These are phyloP conservation scores for Poeciliopsis turneri DNA, from an alignment of 2,797 vertebrate genomes.

Conservation along the genomic window DNA sequence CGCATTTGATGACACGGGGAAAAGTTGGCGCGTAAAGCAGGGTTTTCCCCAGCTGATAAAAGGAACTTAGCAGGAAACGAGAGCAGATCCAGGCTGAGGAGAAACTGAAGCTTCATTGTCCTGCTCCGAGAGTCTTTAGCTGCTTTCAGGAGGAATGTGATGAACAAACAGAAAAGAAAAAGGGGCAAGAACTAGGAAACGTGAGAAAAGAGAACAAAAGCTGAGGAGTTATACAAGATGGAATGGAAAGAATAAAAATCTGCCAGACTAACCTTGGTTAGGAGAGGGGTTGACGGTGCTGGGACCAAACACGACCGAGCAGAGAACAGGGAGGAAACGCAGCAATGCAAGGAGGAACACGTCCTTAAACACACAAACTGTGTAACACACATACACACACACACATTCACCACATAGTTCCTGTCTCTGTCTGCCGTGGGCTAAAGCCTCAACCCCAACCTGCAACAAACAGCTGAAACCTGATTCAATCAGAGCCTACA, in stretches of 20 bases:
- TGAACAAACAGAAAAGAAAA: slow-evolving; percentile 17
- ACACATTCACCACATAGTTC: slow-evolving; percentile 53
- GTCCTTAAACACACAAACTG: slow-evolving; percentile 25
- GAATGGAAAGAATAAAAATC: neutral
- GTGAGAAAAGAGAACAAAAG: neutral
- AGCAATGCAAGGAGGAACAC: slow-evolving; percentile 26
- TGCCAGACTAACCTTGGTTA: slow-evolving; percentile 59
- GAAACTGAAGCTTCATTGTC: slow-evolving; percentile 27
- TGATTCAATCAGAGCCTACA: slow-evolving; percentile 21
- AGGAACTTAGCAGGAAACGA: neutral
- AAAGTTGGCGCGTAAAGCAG: neutral
- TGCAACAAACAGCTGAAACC: slow-evolving; percentile 14
- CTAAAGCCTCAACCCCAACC: slow-evolving; percentile 34
- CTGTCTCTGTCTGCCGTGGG: slow-evolving; percentile 48
- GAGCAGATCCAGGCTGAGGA: neutral
- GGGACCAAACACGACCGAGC: slow-evolving; percentile 32
- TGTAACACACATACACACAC: neutral
- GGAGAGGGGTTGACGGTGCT: neutral
- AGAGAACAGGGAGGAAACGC: slow-evolving; percentile 25
- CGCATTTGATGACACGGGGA: neutral
- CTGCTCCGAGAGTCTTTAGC: slow-evolving; percentile 24
- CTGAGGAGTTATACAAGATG: neutral
- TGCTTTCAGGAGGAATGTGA: slow-evolving; percentile 49
- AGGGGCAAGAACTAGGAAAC: neutral
- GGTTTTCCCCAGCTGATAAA: neutral